Conservation (phyloP, 2,797 vertebrate genomes). For the Poeciliopsis paucimaculata region DNA sequence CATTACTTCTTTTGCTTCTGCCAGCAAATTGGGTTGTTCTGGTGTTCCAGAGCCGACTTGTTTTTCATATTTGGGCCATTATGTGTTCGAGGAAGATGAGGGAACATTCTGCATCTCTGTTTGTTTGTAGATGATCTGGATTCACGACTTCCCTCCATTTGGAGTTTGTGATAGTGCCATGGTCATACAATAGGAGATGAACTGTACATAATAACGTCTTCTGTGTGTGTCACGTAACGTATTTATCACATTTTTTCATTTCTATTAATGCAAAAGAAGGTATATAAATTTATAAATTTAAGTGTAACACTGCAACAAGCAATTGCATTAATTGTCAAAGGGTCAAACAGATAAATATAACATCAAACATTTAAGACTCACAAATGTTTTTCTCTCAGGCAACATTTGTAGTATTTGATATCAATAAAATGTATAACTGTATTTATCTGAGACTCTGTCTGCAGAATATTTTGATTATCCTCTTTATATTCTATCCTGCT, state of each 20-base stretch:
- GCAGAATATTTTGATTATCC: no score
- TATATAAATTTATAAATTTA: no score
- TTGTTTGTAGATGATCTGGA: neutral
- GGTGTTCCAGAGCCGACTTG: slow-evolving; percentile 33
- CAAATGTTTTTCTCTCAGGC: neutral
- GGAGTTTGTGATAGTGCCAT: slow-evolving; percentile 17
- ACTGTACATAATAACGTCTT: neutral
- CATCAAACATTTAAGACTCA: neutral
- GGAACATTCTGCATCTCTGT: slow-evolving; percentile 16
- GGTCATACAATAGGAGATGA: slow-evolving; percentile 9
- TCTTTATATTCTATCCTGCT: neutral
- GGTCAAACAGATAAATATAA: neutral
- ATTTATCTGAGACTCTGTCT: no score
- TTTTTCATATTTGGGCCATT: slow-evolving; percentile 32
- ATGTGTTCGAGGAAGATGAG: slow-evolving; percentile 24
- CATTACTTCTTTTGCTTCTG: slow-evolving; percentile 59
- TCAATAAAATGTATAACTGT: no score
- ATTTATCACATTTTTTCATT: no score
- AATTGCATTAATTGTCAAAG: no score
- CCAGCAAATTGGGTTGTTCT: slow-evolving; percentile 41
- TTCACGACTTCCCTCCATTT: slow-evolving; percentile 16
- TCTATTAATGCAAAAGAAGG: no score
- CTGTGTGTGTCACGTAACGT: no score
- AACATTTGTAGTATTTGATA: neutral
- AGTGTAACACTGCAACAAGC: neutral